Evolutionary conservation across 2,113 vertebrate genomes (phyloP), one percentile per base, ranked within the genome.

Genomic region (Epinephelus fuscoguttatus): DNA sequence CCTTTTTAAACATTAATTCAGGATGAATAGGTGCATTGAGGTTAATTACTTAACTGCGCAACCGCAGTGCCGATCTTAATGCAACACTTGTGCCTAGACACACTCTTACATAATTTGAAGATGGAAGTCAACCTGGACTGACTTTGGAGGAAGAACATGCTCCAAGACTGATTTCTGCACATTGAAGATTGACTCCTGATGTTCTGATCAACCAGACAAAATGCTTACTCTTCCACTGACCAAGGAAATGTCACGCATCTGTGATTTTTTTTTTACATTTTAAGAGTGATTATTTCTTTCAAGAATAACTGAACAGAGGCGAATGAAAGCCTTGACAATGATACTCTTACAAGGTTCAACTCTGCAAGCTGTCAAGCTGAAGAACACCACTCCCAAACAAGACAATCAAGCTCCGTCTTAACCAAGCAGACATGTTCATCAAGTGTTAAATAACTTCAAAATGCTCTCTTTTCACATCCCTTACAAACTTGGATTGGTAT

Each of bases 11-110:
- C 62, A 17, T 50, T 62, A 78, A 82, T 86, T 75, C 86, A 89
- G 91, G 91, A 91, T 89, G 87, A 91, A 74, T 80, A 86, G 37
- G 84, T 91, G 91, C 86, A 73, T 81, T 88, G 84, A 85, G 84
- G 60, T 79, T 33, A 37, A 78, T 75, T 21, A 63, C 57, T 84
- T 64, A 23, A 62, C 52, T 72, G 23, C 68, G 37, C 25, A 84
- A 59, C 19, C 12, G 9, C 23, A 61, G 30, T 75, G 56, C 56
- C 11, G 2, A 75, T 63, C 42, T 77, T 73, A 30, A 57, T 15
- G 67, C 17, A 63, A 67, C 17, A 30, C 40, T 50, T 59, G 61
- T 75, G 33, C 64, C 45, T 5, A 30, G 23, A 78, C 63, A 37
- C 40, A 69, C 33, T 74, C 70, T 80, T 76, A 56, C 14, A 56